Base-by-base conservation (phyloP, 2,888 invertebrate species). In the Rhagophthalmus giganteus region DNA sequence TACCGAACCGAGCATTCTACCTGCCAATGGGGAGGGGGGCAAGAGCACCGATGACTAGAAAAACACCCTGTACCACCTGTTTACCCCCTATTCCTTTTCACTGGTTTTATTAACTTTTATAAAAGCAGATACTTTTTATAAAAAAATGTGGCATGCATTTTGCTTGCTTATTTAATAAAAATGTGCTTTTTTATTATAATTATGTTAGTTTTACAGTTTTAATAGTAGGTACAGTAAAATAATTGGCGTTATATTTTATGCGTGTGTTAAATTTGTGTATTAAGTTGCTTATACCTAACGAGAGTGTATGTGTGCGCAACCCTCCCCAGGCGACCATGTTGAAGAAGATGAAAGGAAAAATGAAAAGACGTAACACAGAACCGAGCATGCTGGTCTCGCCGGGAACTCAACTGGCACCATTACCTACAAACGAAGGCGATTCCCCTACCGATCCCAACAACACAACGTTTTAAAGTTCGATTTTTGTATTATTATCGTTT, bases 281-380 rank as follows among this genome's bases (percentile, higher is more conserved):
- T 33, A 26, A 34, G 45, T 40, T 51, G 40, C 47, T 39, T 48
- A 44, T 41, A 55, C 42, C 42, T 55, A 47, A 46, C 28, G 39
- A 44, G 40, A 30, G 54, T 49, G 41, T 54, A 45, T 54, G 45
- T 53, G 53, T 49, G 45, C 58, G 58, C 59, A 61, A 78, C 77
- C 74, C 75, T 78, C 80, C 79, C 79, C 82, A 97, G 97, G 97
- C 98, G 77, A 97, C 97, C 79, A 98, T 98, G 98, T 85, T 98
- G 82, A 97, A 97, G 88, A 97, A 98, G 85, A 89, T 88, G 78
- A 90, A 90, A 81, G 85, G 86, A 73, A 97, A 97, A 84, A 94
- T 95, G 86, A 94, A 94, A 79, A 84, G 96, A 67, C 88, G 95
- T 74, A 93, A 95, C 81, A 93, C 93, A 66, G 92, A 93, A 81